phyloP scores from a whole-genome alignment of 2,888 invertebrate species.

The Masnerella sp. region DNA sequence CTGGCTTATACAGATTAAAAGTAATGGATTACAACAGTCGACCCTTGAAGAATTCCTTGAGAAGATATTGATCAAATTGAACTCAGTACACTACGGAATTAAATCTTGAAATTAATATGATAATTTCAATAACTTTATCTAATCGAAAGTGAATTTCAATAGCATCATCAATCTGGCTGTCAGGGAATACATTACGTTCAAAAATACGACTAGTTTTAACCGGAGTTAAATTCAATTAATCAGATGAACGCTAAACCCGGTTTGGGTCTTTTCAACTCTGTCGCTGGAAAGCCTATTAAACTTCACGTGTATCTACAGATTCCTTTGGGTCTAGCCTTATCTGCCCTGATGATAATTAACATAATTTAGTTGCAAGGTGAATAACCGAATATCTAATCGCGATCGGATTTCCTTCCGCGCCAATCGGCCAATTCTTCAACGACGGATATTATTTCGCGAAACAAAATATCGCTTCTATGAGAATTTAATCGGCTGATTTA shows the following conservation, averaged over 20 bases:
- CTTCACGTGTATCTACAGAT: background rate
- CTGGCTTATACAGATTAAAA: too few species aligned
- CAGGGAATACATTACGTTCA: too few species aligned
- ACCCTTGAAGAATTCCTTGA: too few species aligned
- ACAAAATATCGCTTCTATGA: constrained; percentile 52
- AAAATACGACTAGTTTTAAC: background rate
- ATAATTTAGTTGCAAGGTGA: background rate
- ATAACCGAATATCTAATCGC: background rate
- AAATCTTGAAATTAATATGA: too few species aligned
- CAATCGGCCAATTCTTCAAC: constrained; percentile 16
- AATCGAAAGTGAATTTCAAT: too few species aligned
- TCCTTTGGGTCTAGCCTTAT: background rate
- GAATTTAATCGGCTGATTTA: constrained; percentile 60
- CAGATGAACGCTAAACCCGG: background rate
- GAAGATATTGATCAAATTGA: too few species aligned
- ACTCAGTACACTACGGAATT: too few species aligned
- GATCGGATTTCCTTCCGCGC: constrained; percentile 5
- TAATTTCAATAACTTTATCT: too few species aligned
- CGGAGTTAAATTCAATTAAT: constrained; percentile 6
- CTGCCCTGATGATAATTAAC: background rate
- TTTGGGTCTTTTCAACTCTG: constrained; percentile 6
- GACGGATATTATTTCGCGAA: constrained; percentile 40
- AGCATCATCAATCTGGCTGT: too few species aligned
- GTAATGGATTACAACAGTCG: too few species aligned
- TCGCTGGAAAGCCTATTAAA: background rate